phyloP scores from a whole-genome alignment of 2,113 vertebrate species.

The Oryzias curvinotus region DNA sequence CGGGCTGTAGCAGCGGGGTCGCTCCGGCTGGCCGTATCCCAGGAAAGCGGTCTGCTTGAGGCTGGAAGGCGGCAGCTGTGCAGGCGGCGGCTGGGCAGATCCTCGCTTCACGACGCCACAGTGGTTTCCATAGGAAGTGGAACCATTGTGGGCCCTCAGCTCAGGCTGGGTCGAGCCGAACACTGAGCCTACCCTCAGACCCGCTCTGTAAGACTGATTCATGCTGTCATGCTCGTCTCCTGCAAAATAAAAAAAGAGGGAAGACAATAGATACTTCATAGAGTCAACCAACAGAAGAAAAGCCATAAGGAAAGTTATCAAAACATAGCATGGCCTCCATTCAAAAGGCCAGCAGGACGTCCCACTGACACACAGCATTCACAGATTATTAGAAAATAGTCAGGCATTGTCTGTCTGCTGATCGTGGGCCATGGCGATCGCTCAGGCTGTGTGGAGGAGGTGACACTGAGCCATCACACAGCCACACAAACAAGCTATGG shows the following conservation, averaged over 20 bases:
- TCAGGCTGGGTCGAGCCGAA: constrained; percentile 81
- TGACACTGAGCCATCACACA: constrained; percentile 67
- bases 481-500: constrained; percentile 63
- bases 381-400: constrained; percentile 42
- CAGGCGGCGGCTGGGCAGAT: constrained; percentile 72
- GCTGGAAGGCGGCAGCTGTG: constrained; percentile 76
- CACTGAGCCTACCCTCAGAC: constrained; percentile 82
- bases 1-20: constrained; percentile 85
- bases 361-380: constrained; percentile 36
- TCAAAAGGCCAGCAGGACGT: constrained; percentile 57
- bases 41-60: constrained; percentile 74
- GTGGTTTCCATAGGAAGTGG: constrained; percentile 81
- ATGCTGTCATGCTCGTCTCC: constrained; percentile 83
- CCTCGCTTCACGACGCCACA: constrained; percentile 77
- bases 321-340: constrained; percentile 65
- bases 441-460: constrained; percentile 42
- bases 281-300: constrained; percentile 9
- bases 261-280: constrained; percentile 11
- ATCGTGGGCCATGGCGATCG: constrained; percentile 50
- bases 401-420: constrained; percentile 34
- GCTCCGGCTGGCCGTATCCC: constrained; percentile 79
- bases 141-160: constrained; percentile 79
- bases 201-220: constrained; percentile 92
- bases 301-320: constrained; percentile 21
- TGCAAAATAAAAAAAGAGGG: constrained; percentile 49